These are phyloP conservation scores for Syndactyla subalaris DNA, from an alignment of 2,797 vertebrate genomes.

Conservation along the genomic window DNA sequence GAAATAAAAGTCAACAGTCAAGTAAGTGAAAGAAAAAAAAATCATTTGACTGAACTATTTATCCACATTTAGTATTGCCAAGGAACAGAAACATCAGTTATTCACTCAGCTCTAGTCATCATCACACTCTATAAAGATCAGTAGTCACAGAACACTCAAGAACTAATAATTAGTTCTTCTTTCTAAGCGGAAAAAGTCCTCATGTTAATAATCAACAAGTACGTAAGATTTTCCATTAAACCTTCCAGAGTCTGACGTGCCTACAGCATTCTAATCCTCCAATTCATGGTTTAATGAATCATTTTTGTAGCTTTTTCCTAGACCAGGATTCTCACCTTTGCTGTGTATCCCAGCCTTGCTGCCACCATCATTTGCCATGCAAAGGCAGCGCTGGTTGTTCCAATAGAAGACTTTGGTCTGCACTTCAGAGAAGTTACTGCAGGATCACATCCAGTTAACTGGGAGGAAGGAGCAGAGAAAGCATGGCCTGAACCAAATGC, in stretches of 20 bases:
- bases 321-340: not conserved
- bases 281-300: not conserved
- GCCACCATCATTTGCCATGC: not conserved
- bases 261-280: not conserved
- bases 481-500: fast-evolving
- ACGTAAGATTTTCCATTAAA: conserved; percentile 6
- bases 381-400: not conserved
- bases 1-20: not conserved
- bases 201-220: conserved; percentile 33
- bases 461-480: not conserved
- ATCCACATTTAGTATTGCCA: conserved; percentile 28
- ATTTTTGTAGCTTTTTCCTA: not conserved
- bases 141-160: conserved; percentile 14
- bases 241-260: not conserved
- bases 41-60: not conserved
- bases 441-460: not conserved
- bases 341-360: not conserved
- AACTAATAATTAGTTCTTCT: conserved; percentile 46
- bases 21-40: not conserved
- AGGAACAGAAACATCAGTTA: conserved; percentile 34
- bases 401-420: not conserved
- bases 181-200: conserved; percentile 16
- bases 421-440: not conserved
- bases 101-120: conserved; percentile 28
- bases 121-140: conserved; percentile 44